Evolutionary conservation across 2,797 vertebrate genomes (phyloP).

Genomic region (Acrossocheilus wenchowensis): DNA sequence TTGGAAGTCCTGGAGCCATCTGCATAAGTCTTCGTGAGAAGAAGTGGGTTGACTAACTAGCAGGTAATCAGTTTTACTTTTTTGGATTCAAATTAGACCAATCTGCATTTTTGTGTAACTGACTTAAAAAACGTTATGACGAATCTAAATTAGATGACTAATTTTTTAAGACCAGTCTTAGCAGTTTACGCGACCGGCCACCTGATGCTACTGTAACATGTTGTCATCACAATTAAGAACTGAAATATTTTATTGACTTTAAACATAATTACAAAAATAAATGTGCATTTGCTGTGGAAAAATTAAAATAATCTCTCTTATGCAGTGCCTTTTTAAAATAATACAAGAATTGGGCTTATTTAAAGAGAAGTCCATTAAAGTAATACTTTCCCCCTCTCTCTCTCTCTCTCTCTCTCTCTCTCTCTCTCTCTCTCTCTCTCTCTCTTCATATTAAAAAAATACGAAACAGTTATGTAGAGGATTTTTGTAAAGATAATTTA

Average conservation of each 20-base stretch:
- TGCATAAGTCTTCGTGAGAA: background rate
- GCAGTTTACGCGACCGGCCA: background rate
- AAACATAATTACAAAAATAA: background rate
- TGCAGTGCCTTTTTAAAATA: background rate
- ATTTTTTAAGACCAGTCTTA: background rate
- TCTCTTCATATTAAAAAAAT: background rate
- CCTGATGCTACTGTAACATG: background rate
- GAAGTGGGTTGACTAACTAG: background rate
- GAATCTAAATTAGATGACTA: background rate
- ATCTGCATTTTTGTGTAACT: background rate
- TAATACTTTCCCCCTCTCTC: background rate
- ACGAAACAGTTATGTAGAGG: background rate
- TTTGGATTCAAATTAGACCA: background rate
- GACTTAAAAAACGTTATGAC: background rate
- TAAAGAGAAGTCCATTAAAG: background rate
- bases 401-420: background rate
- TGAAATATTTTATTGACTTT: slow-evolving; percentile 6
- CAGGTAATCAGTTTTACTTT: background rate
- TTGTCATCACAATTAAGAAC: background rate
- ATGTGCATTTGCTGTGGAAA: background rate
- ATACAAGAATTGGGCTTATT: background rate
- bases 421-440: background rate
- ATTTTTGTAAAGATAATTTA: slow-evolving; percentile 10
- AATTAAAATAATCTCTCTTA: background rate
- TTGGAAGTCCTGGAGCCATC: background rate